Conservation (phyloP, 2,888 invertebrate species). For the Hylaea fasciaria region DNA sequence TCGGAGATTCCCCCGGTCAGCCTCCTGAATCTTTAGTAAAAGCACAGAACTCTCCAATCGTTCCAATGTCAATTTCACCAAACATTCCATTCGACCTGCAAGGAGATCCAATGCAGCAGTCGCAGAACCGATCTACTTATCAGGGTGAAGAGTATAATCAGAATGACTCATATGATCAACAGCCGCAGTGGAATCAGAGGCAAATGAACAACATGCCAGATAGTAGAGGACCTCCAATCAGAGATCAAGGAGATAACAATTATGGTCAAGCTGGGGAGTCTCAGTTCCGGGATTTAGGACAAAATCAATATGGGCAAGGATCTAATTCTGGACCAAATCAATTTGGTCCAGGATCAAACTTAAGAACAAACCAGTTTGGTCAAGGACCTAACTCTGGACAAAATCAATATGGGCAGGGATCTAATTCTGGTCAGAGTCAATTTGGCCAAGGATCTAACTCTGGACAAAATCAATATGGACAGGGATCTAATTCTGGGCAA, state of each 20-base stretch:
- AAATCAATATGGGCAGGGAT: constrained; percentile 6
- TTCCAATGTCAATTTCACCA: constrained; percentile 2
- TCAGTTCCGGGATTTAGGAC: constrained; percentile 10
- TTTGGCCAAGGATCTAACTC: constrained; percentile 7
- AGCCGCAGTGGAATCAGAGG: constrained; percentile 39
- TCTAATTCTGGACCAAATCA: constrained; percentile 7
- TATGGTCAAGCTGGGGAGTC: constrained; percentile 19
- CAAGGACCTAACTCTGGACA: constrained; percentile 10
- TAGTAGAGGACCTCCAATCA: constrained; percentile 27
- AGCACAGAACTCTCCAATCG: constrained; percentile 11
- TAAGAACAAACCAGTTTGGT: constrained; percentile 6
- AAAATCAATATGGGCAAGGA: constrained; percentile 10
- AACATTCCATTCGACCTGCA: constrained; percentile 15
- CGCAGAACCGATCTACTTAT: constrained; percentile 11
- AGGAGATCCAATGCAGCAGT: constrained; percentile 13
- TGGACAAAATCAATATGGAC: constrained; percentile 6
- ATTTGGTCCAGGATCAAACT: constrained; percentile 12
- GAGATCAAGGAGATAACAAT: constrained; percentile 28
- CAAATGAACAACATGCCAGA: constrained; percentile 34
- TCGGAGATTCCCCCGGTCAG: constrained; percentile 63
- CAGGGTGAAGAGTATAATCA: constrained; percentile 27
- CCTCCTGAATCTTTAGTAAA: constrained; percentile 24
- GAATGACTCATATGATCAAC: constrained; percentile 27
- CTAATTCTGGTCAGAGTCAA: constrained; percentile 1
- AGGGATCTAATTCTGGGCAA: background rate